phyloP scores from a whole-genome alignment of 2,113 vertebrate species.

The Calonectris borealis region DNA sequence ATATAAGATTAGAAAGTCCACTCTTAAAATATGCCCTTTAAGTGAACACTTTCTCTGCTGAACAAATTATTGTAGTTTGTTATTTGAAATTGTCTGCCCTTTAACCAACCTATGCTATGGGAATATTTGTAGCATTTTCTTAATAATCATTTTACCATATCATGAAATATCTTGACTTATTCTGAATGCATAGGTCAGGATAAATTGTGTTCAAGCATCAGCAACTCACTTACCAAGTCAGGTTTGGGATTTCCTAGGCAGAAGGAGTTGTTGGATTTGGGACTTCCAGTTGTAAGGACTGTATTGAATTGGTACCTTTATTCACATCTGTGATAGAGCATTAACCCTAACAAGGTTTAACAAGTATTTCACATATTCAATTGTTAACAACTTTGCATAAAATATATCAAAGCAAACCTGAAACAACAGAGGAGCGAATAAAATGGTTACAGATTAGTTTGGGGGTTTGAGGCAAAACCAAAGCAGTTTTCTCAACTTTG shows the following conservation, averaged over 20 bases:
- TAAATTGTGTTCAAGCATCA: not conserved
- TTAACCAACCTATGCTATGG: not conserved
- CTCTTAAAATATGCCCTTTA: not conserved
- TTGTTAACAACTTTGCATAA: not conserved
- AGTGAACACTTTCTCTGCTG: not conserved
- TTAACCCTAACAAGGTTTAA: not conserved
- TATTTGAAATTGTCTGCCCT: not conserved
- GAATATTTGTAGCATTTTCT: not conserved
- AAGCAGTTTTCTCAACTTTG: not conserved
- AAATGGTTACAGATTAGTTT: not conserved
- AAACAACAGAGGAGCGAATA: not conserved
- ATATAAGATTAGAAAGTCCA: not conserved
- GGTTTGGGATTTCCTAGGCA: not conserved
- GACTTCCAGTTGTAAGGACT: not conserved
- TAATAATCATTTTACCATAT: not conserved
- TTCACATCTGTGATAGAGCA: not conserved
- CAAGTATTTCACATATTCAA: not conserved
- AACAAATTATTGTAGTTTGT: not conserved
- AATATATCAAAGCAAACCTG: not conserved
- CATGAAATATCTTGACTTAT: not conserved
- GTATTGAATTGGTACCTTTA: not conserved
- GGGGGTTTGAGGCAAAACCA: not conserved
- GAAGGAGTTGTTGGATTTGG: not conserved
- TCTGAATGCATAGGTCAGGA: not conserved
- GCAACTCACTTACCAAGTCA: not conserved